phyloP scores from a whole-genome alignment of 2,113 vertebrate genomes.

The Ranitomeya imitator region DNA sequence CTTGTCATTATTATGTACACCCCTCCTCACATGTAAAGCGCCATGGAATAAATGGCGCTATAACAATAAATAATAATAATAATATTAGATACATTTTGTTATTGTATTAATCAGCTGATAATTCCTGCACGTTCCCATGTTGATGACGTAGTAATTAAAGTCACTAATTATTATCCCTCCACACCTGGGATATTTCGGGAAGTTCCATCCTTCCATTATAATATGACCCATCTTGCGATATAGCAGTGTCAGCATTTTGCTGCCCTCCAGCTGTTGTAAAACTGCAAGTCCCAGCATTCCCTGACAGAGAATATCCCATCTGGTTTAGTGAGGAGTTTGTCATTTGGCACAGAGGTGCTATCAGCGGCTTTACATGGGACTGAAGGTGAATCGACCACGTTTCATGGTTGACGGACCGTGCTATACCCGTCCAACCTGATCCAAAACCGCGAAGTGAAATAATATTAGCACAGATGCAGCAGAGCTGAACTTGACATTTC shows the following conservation, averaged over 20 bases:
- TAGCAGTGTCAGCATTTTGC: background rate
- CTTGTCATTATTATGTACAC: no score
- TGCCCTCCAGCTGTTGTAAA: background rate
- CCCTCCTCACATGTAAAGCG: no score
- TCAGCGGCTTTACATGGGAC: background rate
- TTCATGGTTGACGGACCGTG: background rate
- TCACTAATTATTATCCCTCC: no score
- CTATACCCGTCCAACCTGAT: background rate
- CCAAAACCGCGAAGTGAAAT: background rate
- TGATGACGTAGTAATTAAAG: no score
- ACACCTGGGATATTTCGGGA: no score
- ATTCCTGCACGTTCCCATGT: no score
- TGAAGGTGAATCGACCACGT: background rate
- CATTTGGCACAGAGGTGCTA: background rate
- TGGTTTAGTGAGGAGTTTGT: background rate
- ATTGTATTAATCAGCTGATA: no score
- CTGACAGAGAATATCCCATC: background rate
- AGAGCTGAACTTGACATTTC: background rate
- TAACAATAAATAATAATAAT: no score
- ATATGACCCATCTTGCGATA: background rate
- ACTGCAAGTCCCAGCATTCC: background rate
- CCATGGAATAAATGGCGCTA: no score
- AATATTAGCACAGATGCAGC: background rate
- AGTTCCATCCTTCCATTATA: background rate
- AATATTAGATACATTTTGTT: background rate